Evolutionary conservation across 2,888 invertebrate species (phyloP).

Genomic region (Tinea pellionella): DNA sequence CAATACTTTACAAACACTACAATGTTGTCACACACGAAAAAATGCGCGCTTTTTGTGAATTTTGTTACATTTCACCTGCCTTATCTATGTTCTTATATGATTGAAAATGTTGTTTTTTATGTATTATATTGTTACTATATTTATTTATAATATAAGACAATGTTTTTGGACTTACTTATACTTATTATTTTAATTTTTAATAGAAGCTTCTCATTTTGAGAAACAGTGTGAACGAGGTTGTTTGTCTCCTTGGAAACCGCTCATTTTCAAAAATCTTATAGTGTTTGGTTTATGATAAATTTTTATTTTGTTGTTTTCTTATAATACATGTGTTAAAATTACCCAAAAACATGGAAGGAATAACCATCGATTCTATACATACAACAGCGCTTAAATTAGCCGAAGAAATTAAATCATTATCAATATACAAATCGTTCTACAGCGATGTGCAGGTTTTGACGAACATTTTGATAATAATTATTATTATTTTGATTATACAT

Average conservation of each 20-base stretch:
- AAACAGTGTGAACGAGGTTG: not conserved
- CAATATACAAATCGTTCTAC: conserved; percentile 81
- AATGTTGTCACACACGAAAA: too few relatives aligned
- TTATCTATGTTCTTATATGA: too few relatives aligned
- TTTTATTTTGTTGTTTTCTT: not conserved
- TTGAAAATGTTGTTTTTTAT: too few relatives aligned
- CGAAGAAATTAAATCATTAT: conserved; percentile 81
- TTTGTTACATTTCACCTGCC: too few relatives aligned
- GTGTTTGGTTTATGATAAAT: not conserved
- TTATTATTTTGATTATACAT: not conserved
- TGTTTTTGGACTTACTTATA: too few relatives aligned
- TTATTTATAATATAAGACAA: too few relatives aligned
- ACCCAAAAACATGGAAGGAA: conserved; percentile 50
- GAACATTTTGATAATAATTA: not conserved
- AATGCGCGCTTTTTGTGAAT: too few relatives aligned
- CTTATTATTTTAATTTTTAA: too few relatives aligned
- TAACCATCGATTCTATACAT: conserved; percentile 75
- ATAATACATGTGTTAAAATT: not conserved
- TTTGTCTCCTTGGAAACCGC: not conserved
- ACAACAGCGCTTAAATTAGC: conserved; percentile 82
- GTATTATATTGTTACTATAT: too few relatives aligned
- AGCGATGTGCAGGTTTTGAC: conserved; percentile 79
- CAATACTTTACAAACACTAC: too few relatives aligned
- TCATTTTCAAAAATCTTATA: not conserved
- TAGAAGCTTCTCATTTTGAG: too few relatives aligned